Conservation (phyloP, 2,797 vertebrate genomes). For the Argya squamiceps region DNA sequence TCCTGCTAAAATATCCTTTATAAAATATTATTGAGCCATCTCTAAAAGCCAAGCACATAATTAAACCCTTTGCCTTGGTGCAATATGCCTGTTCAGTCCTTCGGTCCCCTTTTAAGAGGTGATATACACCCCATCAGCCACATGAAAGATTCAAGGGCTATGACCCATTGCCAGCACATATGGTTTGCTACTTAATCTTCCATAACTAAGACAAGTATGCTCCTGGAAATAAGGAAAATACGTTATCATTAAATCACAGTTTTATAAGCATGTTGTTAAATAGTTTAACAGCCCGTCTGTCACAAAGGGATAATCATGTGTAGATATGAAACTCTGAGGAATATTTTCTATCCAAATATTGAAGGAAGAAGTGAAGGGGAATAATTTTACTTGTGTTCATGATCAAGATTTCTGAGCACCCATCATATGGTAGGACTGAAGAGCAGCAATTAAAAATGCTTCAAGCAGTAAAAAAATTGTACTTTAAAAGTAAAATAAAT, state of each 20-base stretch:
- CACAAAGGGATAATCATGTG: neutral
- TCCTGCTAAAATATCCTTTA: neutral
- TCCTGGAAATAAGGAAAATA: slow-evolving; percentile 19
- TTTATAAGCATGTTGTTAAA: slow-evolving; percentile 28
- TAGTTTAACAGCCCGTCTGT: slow-evolving; percentile 21
- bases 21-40: neutral
- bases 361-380: neutral
- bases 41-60: neutral
- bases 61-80: neutral
- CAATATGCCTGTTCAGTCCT: neutral
- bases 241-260: neutral
- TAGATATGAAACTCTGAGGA: neutral
- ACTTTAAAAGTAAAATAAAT: neutral
- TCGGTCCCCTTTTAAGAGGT: neutral
- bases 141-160: neutral
- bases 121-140: neutral
- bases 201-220: neutral
- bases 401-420: neutral
- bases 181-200: neutral
- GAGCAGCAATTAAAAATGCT: neutral
- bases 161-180: neutral
- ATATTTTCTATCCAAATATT: slow-evolving; percentile 21
- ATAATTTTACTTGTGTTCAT: neutral
- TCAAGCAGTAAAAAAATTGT: neutral
- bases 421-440: neutral